Percentiles rank a stretch among this genome's conserved stretches.
Evolutionary conservation across 2,888 invertebrate species (phyloP).

Genomic region (Amphipyra berbera): DNA sequence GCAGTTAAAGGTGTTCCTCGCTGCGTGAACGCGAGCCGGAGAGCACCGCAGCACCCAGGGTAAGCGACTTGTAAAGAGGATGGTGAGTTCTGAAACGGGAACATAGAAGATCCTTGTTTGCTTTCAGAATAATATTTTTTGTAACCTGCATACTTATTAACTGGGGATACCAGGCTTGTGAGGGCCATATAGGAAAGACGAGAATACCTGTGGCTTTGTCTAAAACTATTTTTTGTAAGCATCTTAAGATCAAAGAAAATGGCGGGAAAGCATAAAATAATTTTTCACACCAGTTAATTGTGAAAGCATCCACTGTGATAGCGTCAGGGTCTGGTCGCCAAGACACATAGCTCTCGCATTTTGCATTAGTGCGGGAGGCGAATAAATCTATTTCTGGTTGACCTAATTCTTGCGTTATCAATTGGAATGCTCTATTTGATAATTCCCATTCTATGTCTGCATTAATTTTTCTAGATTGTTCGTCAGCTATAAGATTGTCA

Average conservation of each 20-base stretch:
- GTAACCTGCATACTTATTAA: slow-evolving; percentile 7
- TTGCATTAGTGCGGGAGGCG: too few species aligned
- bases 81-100: slow-evolving; percentile 25
- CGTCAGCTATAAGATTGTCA: too few species aligned
- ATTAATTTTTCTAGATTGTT: too few species aligned
- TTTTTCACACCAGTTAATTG: slow-evolving; percentile 1
- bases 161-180: slow-evolving; percentile 19
- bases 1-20: slow-evolving; percentile 7
- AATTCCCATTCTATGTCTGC: too few species aligned
- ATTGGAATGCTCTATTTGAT: too few species aligned
- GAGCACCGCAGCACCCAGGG: slow-evolving; percentile 23
- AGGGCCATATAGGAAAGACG: slow-evolving; percentile 21
- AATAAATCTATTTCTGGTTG: too few species aligned
- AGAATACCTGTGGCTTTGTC: slow-evolving; percentile 17
- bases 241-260: slow-evolving; percentile 20
- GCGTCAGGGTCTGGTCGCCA: slow-evolving; percentile 23
- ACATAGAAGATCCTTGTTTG: slow-evolving; percentile 5
- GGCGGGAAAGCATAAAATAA: slow-evolving; percentile 16
- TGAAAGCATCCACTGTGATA: slow-evolving; percentile 14
- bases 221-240: slow-evolving; percentile 11
- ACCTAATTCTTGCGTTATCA: too few species aligned
- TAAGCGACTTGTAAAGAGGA: slow-evolving; percentile 24
- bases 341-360: too few species aligned
- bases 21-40: slow-evolving; percentile 15
- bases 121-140: slow-evolving; percentile 8